Base-by-base conservation (phyloP, 2,888 invertebrate genomes). In the Brenthis daphne region DNA sequence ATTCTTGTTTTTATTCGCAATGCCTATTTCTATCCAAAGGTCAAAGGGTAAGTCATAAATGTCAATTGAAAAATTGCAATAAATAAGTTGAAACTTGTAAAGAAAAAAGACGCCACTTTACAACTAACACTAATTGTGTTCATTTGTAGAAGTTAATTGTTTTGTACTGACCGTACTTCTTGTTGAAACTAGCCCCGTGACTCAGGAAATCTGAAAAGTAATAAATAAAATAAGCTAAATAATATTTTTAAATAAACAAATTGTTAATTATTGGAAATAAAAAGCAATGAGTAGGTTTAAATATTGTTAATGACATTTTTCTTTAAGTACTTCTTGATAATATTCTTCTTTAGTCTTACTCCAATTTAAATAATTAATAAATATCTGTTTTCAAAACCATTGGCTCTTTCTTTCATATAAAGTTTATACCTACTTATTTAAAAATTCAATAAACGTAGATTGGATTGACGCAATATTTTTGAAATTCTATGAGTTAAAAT, bases 111-210 rank as follows among this genome's bases (percentile, higher is more conserved):
- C 16, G 6, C 12, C 8, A 50, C 37, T 65, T 13, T 48, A 20
- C 8, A 63, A 48, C 37, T 63, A 33, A 43, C 53, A 54, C 5
- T 29, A 29, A 29, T 29, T 4, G 29, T 29, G 0, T 29, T 64
- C 47, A 43, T 14, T 56, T 24, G n/a, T 13, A 54, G 33, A 51
- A 61, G 53, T 58, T 43, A 58, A 14, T 24, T 16, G 68, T 58
- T 20, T 20, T 43, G 60, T 83, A 90, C 92, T 87, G 73, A 92
- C 92, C 90, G 92, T 92, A 92, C 87, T 92, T 92, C 81, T 92
- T 92, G 86, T 92, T 92, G 87, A 92, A 92, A 82, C 90, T 89
- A 78, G 92, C 91, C 84, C 92, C 92, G 92, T 92, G 91, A 77
- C 90, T 90, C 86, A 92, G 90, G 86, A 92, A 92, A 90, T 92